Evolutionary conservation across 2,888 invertebrate genomes (phyloP).

Genomic region (Aporophyla lueneburgensis): DNA sequence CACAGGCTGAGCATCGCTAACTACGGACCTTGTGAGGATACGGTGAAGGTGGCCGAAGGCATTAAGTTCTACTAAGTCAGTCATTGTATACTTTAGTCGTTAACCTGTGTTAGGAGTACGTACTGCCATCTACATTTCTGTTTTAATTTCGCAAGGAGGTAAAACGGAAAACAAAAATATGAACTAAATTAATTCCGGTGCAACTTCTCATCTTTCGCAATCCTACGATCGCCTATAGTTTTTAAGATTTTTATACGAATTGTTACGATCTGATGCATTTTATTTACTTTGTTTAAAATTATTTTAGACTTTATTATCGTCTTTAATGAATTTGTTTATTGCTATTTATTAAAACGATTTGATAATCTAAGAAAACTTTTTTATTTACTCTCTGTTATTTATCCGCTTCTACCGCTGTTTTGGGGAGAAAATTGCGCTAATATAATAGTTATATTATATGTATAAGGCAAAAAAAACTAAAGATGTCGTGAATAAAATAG

Average conservation of each 20-base stretch:
- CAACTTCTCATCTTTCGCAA: background rate
- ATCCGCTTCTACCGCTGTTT: background rate
- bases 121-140: constrained; percentile 29
- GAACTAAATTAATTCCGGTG: background rate
- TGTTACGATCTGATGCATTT: constrained; percentile 41
- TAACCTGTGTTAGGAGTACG: background rate
- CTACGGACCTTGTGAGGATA: constrained; percentile 58
- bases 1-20: constrained; percentile 50
- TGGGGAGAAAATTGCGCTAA: background rate
- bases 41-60: constrained; percentile 50
- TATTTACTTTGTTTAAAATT: background rate
- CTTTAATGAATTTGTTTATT: constrained; percentile 32
- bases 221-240: background rate
- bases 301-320: background rate
- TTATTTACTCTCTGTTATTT: background rate
- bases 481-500: background rate
- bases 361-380: background rate
- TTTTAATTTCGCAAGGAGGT: background rate
- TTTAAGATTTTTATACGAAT: constrained; percentile 21
- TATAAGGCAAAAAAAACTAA: background rate
- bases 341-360: constrained; percentile 36
- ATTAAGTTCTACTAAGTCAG: constrained; percentile 19
- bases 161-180: constrained; percentile 1
- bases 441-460: too few relatives aligned
- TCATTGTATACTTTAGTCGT: background rate